Conservation (phyloP, 1,140 invertebrate genomes). For the Wiebesia pumilae region DNA sequence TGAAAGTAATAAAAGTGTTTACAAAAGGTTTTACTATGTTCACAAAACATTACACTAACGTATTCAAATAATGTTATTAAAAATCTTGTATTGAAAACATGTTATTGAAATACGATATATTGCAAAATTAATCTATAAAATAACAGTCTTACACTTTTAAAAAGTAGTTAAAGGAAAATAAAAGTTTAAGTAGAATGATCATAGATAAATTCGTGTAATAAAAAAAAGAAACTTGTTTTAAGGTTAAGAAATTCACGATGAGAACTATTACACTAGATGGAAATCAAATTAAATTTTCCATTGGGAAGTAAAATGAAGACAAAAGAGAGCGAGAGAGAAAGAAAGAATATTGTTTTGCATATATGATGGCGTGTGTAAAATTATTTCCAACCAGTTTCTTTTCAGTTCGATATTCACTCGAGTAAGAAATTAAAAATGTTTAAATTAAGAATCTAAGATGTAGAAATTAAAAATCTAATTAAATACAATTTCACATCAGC, state of each 20-base stretch:
- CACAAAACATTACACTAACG: too few relatives aligned
- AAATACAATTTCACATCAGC: background rate
- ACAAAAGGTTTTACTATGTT: too few relatives aligned
- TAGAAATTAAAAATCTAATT: conserved; percentile 35
- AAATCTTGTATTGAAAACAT: background rate
- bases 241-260: background rate
- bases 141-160: background rate
- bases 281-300: background rate
- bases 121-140: background rate
- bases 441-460: too few relatives aligned
- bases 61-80: background rate
- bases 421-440: background rate
- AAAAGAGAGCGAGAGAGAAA: background rate
- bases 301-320: background rate
- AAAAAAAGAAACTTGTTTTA: background rate
- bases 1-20: too few relatives aligned
- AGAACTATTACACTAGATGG: background rate
- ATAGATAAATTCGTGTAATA: background rate
- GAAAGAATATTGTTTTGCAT: background rate
- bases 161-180: background rate
- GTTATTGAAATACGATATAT: background rate
- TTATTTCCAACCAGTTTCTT: background rate
- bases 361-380: background rate
- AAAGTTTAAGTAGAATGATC: background rate
- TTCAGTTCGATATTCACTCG: background rate